These are phyloP conservation scores for Amphipyra berbera DNA, from an alignment of 2,888 invertebrate genomes.

Conservation along the genomic window DNA sequence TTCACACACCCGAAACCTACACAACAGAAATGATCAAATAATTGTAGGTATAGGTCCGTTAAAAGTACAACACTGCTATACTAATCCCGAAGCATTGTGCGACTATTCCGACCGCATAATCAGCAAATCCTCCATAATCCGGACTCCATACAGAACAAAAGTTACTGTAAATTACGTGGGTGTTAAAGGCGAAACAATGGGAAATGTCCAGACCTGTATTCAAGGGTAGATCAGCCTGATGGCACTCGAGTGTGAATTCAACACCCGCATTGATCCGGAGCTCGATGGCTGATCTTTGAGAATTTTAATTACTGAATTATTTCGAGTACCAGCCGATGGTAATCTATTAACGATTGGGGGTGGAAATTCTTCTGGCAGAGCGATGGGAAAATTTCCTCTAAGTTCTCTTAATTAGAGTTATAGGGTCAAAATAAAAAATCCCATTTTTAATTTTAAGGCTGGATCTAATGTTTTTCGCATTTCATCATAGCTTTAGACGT, in stretches of 20 bases:
- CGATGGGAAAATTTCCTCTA: conserved; percentile 5
- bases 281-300: conserved; percentile 66
- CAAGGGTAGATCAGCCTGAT: conserved; percentile 58
- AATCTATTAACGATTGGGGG: conserved; percentile 36
- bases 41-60: conserved; percentile 32
- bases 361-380: background rate
- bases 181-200: conserved; percentile 42
- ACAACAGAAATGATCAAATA: background rate
- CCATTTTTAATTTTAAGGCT: background rate
- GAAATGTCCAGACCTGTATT: conserved; percentile 41
- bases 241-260: conserved; percentile 52
- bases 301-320: conserved; percentile 72
- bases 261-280: conserved; percentile 67
- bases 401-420: background rate
- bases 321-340: conserved; percentile 43
- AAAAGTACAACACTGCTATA: conserved; percentile 7
- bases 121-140: conserved; percentile 42
- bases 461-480: background rate
- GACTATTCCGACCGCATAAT: conserved; percentile 35
- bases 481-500: no score
- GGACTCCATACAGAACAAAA: conserved; percentile 36
- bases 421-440: background rate
- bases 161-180: conserved; percentile 15
- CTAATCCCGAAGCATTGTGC: conserved; percentile 42
- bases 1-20: no score